Evolutionary conservation across 2,888 invertebrate species (phyloP).

Genomic region (Ramazzottius varieornatus): DNA sequence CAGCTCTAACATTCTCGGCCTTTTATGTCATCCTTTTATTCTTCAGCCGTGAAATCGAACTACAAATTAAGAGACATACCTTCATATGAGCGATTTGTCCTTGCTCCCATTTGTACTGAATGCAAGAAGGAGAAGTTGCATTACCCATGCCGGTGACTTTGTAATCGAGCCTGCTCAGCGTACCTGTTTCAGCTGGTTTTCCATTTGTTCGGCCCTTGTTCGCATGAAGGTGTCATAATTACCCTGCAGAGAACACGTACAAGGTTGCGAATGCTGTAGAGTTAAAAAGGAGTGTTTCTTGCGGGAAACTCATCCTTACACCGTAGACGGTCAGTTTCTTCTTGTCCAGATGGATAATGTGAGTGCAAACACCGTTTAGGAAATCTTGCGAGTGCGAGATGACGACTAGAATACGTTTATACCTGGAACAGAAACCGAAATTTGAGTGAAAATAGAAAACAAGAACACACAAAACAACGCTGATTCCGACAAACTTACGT

Average conservation of each 20-base stretch:
- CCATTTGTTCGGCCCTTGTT: conserved; percentile 70
- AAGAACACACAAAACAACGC: neutral
- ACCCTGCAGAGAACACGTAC: too few relatives aligned
- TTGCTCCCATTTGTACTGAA: conserved; percentile 92
- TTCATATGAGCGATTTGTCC: conserved; percentile 98
- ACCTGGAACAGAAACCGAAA: conserved; percentile 28
- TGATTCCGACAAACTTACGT: conserved; percentile 29
- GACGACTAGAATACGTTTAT: conserved; percentile 81
- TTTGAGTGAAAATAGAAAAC: too few relatives aligned
- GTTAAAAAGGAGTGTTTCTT: too few relatives aligned
- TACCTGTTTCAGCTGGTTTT: conserved; percentile 74
- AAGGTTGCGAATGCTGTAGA: too few relatives aligned
- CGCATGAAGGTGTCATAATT: conserved; percentile 90
- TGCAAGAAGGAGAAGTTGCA: too few relatives aligned
- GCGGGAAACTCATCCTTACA: too few relatives aligned
- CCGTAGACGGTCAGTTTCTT: conserved; percentile 78
- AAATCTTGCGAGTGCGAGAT: conserved; percentile 98
- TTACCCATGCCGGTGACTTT: too few relatives aligned
- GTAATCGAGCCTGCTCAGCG: too few relatives aligned
- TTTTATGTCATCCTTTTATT: conserved; percentile 2
- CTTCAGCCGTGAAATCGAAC: neutral
- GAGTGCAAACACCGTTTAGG: conserved; percentile 67
- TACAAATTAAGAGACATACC: conserved; percentile 25
- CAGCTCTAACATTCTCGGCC: conserved; percentile 1
- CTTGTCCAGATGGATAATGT: conserved; percentile 81